These are phyloP conservation scores for Engraulis encrasicolus DNA, from an alignment of 2,113 vertebrate species.

Conservation along the genomic window DNA sequence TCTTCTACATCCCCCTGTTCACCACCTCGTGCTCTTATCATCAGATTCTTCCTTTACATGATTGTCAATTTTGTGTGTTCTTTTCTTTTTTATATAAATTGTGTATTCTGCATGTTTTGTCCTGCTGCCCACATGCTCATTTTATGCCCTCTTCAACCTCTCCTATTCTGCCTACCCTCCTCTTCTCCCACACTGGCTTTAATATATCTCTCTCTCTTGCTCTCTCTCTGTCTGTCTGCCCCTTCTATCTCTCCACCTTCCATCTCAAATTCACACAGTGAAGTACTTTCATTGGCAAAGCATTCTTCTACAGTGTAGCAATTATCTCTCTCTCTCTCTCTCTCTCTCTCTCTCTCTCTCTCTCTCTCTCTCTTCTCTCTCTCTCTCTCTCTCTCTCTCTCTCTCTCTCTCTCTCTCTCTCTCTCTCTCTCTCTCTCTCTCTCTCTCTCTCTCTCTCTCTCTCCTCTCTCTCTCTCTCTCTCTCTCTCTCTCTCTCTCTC, in stretches of 20 bases:
- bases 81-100: no score
- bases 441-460: neutral
- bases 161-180: no score
- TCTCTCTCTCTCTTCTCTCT: neutral
- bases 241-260: neutral
- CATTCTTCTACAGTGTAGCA: no score
- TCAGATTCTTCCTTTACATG: no score
- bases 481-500: neutral
- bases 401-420: neutral
- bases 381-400: neutral
- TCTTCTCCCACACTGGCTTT: no score
- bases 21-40: neutral
- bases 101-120: no score
- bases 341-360: neutral
- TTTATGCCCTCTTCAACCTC: no score
- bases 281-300: no score
- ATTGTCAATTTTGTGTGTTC: no score
- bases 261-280: neutral
- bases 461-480: neutral
- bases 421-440: slow-evolving; percentile 26
- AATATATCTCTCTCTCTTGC: no score
- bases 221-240: no score
- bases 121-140: no score
- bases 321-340: neutral
- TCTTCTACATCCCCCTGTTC: neutral